phyloP scores from a whole-genome alignment of 53 echinoderm and acorn worm species.

The Henricia sp. region DNA sequence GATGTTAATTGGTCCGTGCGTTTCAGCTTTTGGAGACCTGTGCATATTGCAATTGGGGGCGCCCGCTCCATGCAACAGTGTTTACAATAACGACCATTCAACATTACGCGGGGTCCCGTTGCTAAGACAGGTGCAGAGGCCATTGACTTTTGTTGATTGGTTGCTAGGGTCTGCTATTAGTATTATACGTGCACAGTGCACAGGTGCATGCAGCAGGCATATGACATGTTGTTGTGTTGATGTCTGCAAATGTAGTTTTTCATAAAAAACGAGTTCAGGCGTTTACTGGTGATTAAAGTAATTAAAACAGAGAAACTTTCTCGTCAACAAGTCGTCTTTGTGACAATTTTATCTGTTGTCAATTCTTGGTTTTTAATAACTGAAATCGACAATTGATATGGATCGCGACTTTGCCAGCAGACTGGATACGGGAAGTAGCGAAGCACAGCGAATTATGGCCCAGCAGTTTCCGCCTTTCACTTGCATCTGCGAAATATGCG shows the following conservation, averaged over 20 bases:
- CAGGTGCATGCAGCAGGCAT: background rate
- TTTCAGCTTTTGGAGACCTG: no score
- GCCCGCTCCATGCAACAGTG: no score
- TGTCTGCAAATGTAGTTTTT: background rate
- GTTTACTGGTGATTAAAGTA: background rate
- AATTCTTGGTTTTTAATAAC: background rate
- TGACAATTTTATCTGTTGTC: background rate
- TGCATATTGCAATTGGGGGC: no score
- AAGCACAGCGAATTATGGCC: slow-evolving; percentile 52
- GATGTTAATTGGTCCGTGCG: no score
- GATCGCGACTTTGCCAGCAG: background rate
- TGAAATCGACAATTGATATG: background rate
- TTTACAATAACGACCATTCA: no score
- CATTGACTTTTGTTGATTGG: slow-evolving; percentile 54
- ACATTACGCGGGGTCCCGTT: slow-evolving; percentile 52
- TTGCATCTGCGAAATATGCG: slow-evolving; percentile 87
- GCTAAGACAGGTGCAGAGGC: slow-evolving; percentile 40
- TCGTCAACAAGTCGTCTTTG: background rate
- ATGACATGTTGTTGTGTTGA: background rate
- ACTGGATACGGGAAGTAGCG: slow-evolving; percentile 54
- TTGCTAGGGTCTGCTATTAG: slow-evolving; percentile 14
- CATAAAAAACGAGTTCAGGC: background rate
- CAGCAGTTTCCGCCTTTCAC: slow-evolving; percentile 81
- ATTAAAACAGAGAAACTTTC: background rate
- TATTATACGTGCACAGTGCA: background rate